Evolutionary conservation across 2,888 invertebrate species (phyloP), one percentile per base, ranked within the genome.

Genomic region (Pherbina coryleti): DNA sequence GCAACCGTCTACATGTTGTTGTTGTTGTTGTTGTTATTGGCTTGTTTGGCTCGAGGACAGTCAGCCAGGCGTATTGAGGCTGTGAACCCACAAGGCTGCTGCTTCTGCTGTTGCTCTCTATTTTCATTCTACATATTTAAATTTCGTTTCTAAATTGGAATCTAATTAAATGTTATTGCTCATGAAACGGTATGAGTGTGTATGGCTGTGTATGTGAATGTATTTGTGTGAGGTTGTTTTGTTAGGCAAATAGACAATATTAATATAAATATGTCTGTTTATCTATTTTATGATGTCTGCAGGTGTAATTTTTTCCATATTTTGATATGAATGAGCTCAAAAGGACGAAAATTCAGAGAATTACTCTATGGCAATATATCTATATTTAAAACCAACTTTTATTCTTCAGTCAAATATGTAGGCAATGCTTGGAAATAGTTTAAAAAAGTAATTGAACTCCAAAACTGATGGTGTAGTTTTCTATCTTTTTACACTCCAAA

Each of bases 91-190:
- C 51, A 49, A 70, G 4, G 53, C 70, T 14, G 19, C 70, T 37
- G 3, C 53, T 31, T 37, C 37, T 31, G 9, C n/a, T 57, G 9
- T 22, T 57, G 25, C 25, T 57, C 14, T 57, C 25, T 57, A 57
- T 22, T 57, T 28, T 11, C 66, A 19, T 34, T 37, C 66, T 31
- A 25, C 44, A 49, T 69, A 69, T 69, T 49, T 69, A 49, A 69
- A 69, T 69, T 69, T 28, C 1, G 53, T 53, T 31, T 70, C 2
- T 31, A 70, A 44, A 73, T 73, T 73, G 72, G 60, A 60, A 34
- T 73, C 60, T 73, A 73, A 73, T 73, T 73, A 73, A 73, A 73
- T 73, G 37, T 73, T 73, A 34, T 31, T 60, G 19, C 14, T 51
- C 31, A 49, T 53, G 51, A 51, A 17, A 4, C 70, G 5, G 17